A percentile compares a stretch with the other conserved stretches of the same genome.
Evolutionary conservation across 1,140 invertebrate species (phyloP).

Genomic region (Sitobion miscanthi): DNA sequence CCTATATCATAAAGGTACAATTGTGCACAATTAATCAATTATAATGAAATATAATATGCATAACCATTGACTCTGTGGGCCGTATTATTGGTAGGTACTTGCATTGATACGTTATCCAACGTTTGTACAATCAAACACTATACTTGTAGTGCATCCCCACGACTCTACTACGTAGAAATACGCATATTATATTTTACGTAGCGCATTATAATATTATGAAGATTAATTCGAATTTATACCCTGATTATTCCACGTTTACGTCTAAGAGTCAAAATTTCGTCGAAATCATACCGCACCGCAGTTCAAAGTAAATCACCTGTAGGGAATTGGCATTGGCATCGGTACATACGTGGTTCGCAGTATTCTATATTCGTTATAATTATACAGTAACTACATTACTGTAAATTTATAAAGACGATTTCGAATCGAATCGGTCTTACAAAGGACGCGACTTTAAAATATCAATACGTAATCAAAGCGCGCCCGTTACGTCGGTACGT

Average conservation of each 20-base stretch:
- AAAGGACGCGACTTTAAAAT: background rate
- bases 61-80: too few relatives aligned
- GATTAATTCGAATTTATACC: background rate
- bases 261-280: background rate
- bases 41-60: background rate
- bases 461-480: conserved; percentile 24
- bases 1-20: background rate
- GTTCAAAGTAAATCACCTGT: background rate
- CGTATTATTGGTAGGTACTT: background rate
- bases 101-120: background rate
- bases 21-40: too few relatives aligned
- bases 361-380: background rate
- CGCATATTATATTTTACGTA: background rate
- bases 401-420: background rate
- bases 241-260: background rate
- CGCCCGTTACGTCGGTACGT: background rate
- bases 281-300: background rate
- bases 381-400: background rate
- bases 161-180: background rate
- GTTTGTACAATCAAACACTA: background rate
- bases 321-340: background rate
- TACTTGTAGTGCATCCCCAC: background rate
- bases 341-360: background rate
- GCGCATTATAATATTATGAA: background rate
- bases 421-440: background rate